Evolutionary conservation across 2,888 invertebrate genomes (phyloP), one percentile per base, ranked within the genome.

Genomic region (Charanyca ferruginea): DNA sequence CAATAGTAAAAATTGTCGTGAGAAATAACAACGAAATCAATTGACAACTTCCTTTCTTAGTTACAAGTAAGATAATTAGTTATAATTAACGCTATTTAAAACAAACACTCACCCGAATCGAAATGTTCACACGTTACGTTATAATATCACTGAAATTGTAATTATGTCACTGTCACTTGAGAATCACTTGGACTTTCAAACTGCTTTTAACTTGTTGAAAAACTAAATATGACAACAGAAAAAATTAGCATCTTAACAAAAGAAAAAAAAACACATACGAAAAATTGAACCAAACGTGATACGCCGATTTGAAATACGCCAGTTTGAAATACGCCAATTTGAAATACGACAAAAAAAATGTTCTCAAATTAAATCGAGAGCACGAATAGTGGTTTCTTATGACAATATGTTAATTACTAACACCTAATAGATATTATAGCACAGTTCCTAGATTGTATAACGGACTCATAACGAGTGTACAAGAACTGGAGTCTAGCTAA

Each of bases 371-470:
- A 18, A 63, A 58, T 35, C 23, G 61, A 42, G 32, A 59, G 47
- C 35, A 42, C 38, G 16, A 53, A 73, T 61, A n/a, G 22, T 38
- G 9, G n/a, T 61, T 76, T 80, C 41, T 76, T 75, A 38, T 32
- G 38, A 32, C 49, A 47, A 76, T 79, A 76, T 67, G 77, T 64
- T 72, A 64, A 68, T 72, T 64, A 51, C 44, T 64, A 65, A 79
- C 79, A 73, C 73, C 80, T 81, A 68, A 79, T 74, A 76, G 62
- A 79, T 83, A 83, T 81, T 82, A 85, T 78, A 80, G 73, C 79
- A 80, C 76, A 87, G 87, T 90, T 90, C 91, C 90, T 90, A 85
- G 77, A 85, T 91, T 91, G 90, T 91, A 91, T 91, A 91, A 91
- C 86, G 66, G 77, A 85, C 73, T 79, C 87, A 87, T 89, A 88